phyloP scores from a whole-genome alignment of 1,140 invertebrate species.

The Aphidius ervi region DNA sequence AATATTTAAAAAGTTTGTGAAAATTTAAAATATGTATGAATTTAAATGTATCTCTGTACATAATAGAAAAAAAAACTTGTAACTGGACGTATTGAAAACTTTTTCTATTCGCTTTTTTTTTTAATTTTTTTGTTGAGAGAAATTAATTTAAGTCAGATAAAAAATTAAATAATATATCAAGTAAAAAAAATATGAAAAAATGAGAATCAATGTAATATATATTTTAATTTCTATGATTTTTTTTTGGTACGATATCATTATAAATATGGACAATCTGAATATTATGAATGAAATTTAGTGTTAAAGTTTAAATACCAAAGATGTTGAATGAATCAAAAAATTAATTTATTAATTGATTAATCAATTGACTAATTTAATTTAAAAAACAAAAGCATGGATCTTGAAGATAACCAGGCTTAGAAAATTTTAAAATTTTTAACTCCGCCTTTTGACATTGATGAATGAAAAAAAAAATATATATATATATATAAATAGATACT shows the following conservation, averaged over 20 bases:
- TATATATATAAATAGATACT: no score
- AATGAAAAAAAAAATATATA: constrained; percentile 29
- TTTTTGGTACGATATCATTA: constrained; percentile 33
- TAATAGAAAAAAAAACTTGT: no score
- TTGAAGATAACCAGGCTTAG: constrained; percentile 30
- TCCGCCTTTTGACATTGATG: constrained; percentile 28
- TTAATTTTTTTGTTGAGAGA: no score
- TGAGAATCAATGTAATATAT: constrained; percentile 15
- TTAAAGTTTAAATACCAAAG: background rate
- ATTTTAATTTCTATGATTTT: constrained; percentile 25
- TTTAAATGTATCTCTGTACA: no score
- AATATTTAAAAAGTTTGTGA: no score
- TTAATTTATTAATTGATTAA: no score
- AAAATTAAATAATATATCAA: no score
- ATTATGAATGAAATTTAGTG: constrained; percentile 25
- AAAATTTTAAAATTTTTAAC: constrained; percentile 30
- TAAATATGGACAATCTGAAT: constrained; percentile 41
- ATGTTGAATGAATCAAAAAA: background rate
- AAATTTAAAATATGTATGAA: no score
- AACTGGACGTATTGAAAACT: no score
- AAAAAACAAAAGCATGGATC: constrained; percentile 25
- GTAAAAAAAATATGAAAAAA: background rate
- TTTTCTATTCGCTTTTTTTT: no score
- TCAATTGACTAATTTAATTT: background rate
- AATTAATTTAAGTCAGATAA: no score